Conservation (phyloP, 2,888 invertebrate genomes). For the Eupeodes latifasciatus region DNA sequence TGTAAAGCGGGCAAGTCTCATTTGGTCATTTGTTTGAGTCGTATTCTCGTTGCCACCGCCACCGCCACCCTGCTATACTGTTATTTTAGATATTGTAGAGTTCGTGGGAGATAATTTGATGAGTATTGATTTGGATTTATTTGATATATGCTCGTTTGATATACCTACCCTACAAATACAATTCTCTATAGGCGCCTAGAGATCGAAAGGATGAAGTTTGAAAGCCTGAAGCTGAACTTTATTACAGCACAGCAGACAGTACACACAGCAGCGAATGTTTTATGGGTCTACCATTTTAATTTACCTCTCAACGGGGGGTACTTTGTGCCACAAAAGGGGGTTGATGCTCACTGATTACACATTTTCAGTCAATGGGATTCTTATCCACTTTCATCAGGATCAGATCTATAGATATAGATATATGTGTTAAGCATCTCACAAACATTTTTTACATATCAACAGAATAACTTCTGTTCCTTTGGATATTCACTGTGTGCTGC, state of each 20-base stretch:
- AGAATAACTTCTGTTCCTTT: conserved; percentile 45
- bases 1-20: not conserved
- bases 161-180: too few species aligned
- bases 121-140: conserved; percentile 72
- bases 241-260: not conserved
- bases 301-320: conserved; percentile 37
- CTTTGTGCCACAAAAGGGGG: not conserved
- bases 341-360: conserved; percentile 56
- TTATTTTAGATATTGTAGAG: conserved; percentile 39
- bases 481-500: not conserved
- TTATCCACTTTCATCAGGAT: not conserved
- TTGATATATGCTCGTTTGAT: not conserved
- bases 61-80: not conserved
- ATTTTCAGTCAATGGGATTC: conserved; percentile 29
- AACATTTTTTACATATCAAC: not conserved
- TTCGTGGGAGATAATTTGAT: conserved; percentile 65
- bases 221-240: conserved; percentile 16
- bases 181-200: conserved; percentile 2
- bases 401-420: not conserved
- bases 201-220: not conserved
- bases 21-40: conserved; percentile 53
- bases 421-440: conserved; percentile 16
- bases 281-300: conserved; percentile 64
- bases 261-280: conserved; percentile 36
- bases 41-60: not conserved